Conservation (phyloP, 2,113 vertebrate genomes). For the Crotalus helleri region DNA sequence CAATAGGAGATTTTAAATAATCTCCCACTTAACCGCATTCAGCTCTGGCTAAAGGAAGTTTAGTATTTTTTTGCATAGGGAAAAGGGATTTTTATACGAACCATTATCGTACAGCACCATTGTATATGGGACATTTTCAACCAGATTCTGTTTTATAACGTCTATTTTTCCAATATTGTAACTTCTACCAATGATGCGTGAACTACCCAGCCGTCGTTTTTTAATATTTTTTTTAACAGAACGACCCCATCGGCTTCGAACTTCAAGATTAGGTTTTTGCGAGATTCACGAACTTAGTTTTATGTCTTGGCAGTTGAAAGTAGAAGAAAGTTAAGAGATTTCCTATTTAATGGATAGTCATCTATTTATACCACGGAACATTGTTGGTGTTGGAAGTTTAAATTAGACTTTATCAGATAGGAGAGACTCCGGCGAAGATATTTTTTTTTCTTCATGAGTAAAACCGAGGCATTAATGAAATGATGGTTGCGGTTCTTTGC, state of each 20-base stretch:
- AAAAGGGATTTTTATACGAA: slow-evolving; percentile 58
- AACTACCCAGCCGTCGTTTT: slow-evolving; percentile 54
- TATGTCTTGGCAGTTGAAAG: not conserved
- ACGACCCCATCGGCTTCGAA: slow-evolving; percentile 34
- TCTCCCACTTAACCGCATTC: not conserved
- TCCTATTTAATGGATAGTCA: not conserved
- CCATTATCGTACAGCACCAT: not conserved
- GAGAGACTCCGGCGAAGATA: not conserved
- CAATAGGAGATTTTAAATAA: slow-evolving; percentile 41
- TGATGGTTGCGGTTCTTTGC: not conserved
- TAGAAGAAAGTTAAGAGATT: not conserved
- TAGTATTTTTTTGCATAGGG: slow-evolving; percentile 67
- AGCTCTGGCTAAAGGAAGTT: not conserved
- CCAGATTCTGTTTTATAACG: slow-evolving; percentile 68
- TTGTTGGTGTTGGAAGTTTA: not conserved
- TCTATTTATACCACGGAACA: not conserved
- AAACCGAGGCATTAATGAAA: not conserved
- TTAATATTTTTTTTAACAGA: slow-evolving; percentile 55
- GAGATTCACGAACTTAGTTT: slow-evolving; percentile 51
- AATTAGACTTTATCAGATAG: not conserved
- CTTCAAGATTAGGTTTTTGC: slow-evolving; percentile 39
- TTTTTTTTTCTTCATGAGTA: not conserved
- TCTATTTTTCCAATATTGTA: slow-evolving; percentile 68
- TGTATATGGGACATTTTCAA: slow-evolving; percentile 64
- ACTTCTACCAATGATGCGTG: slow-evolving; percentile 46